A percentile compares a stretch with the other conserved stretches of the same genome.
Evolutionary conservation across 2,888 invertebrate species (phyloP).

Genomic region (Teinopalpus imperialis): DNA sequence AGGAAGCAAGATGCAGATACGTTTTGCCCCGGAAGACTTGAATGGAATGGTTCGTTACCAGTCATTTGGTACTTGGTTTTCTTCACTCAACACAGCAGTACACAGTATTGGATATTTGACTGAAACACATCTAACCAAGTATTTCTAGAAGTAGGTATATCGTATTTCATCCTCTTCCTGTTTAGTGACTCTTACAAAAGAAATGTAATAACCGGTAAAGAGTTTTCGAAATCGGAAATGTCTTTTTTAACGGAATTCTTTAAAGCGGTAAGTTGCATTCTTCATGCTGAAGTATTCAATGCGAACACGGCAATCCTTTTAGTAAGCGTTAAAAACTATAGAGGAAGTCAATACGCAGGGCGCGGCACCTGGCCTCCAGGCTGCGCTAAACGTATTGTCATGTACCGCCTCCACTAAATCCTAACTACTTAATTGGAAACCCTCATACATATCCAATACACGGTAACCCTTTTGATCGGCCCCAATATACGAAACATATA

Average conservation of each 20-base stretch:
- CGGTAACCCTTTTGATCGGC: conserved; percentile 70
- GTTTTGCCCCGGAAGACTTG: too few relatives aligned
- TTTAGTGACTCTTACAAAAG: neutral
- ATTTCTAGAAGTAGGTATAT: too few relatives aligned
- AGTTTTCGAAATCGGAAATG: neutral
- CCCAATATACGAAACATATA: conserved; percentile 55
- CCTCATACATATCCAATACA: conserved; percentile 72
- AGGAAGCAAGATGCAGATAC: too few relatives aligned
- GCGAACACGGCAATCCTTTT: conserved; percentile 78
- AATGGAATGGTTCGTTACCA: too few relatives aligned
- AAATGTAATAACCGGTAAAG: neutral
- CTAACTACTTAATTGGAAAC: conserved; percentile 78
- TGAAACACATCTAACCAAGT: too few relatives aligned
- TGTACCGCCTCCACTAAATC: conserved; percentile 66
- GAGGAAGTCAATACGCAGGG: conserved; percentile 59
- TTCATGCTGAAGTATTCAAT: conserved; percentile 56
- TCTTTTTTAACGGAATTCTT: conserved; percentile 12
- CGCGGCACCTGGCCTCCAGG: conserved; percentile 43
- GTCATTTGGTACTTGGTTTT: too few relatives aligned
- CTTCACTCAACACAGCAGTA: too few relatives aligned
- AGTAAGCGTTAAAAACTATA: conserved; percentile 69
- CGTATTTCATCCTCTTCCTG: too few relatives aligned
- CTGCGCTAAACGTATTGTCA: conserved; percentile 74
- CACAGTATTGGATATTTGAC: too few relatives aligned
- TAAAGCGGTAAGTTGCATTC: conserved; percentile 39